Conservation (phyloP, 53 echinoderm and acorn worm species). For the Actinopyga echinites region DNA sequence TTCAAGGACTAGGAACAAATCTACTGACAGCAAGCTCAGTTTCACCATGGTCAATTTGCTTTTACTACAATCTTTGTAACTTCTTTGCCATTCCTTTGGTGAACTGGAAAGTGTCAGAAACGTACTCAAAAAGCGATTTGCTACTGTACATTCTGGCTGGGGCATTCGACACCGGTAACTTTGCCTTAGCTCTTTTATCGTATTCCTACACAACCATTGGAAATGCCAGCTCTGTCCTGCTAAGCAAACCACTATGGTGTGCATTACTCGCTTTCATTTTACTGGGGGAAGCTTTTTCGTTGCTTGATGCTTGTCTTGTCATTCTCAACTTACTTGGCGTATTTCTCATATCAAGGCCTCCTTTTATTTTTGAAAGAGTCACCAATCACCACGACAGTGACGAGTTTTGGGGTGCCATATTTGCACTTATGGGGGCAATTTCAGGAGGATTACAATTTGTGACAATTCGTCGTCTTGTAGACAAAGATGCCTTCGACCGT, state of each 20-base stretch:
- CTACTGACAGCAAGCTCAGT: not conserved
- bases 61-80: slow-evolving; percentile 1
- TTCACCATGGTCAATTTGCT: slow-evolving; percentile 26
- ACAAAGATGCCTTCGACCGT: not conserved
- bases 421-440: not conserved
- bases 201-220: slow-evolving; percentile 13
- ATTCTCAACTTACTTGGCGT: not conserved
- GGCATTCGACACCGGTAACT: not conserved
- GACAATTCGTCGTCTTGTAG: not conserved
- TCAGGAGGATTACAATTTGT: not conserved
- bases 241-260: slow-evolving; percentile 30
- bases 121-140: not conserved
- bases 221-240: slow-evolving; percentile 13
- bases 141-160: not conserved
- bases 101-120: not conserved
- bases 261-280: not conserved
- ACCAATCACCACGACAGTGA: too few relatives aligned
- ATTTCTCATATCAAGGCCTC: not conserved
- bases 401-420: not conserved
- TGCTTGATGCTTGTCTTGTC: not conserved
- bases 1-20: not conserved
- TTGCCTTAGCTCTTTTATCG: not conserved
- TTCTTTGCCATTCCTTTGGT: not conserved
- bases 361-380: not conserved
- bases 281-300: not conserved